A percentile compares a stretch with the other conserved stretches of the same genome.
phyloP scores from a whole-genome alignment of 2,888 invertebrate genomes.

The Polydrusus pterygomalis region DNA sequence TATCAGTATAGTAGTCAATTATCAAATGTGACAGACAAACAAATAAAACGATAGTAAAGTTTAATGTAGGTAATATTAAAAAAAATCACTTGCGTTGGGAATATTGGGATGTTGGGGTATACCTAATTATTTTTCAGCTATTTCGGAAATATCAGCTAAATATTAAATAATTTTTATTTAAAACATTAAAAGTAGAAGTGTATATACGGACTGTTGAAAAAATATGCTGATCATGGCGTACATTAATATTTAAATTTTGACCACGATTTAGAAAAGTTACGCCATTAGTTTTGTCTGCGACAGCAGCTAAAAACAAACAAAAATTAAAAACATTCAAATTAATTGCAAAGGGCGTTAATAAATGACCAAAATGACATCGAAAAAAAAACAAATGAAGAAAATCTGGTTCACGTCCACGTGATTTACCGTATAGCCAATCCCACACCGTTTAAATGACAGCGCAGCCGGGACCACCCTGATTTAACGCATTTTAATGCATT shows the following conservation, averaged over 20 bases:
- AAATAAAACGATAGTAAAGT: no score
- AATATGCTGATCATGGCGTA: no score
- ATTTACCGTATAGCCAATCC: conserved; percentile 55
- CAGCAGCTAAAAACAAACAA: conserved; percentile 21
- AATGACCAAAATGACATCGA: conserved; percentile 52
- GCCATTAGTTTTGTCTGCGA: background rate
- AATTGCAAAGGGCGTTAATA: conserved; percentile 53
- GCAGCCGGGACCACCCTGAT: conserved; percentile 53
- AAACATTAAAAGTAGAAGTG: no score
- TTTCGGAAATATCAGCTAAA: no score
- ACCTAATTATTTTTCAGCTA: no score
- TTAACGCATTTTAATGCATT: conserved; percentile 42
- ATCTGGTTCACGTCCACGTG: conserved; percentile 56
- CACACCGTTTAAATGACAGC: conserved; percentile 53
- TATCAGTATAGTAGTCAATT: no score
- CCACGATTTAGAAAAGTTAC: background rate
- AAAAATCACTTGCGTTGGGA: no score
- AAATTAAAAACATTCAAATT: conserved; percentile 50
- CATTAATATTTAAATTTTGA: background rate
- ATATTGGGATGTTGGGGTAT: no score
- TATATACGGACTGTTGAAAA: no score
- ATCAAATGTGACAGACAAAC: no score
- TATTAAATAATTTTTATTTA: no score
- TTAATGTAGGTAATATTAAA: no score
- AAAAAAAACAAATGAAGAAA: conserved; percentile 53